Conservation (phyloP, 1,140 invertebrate genomes). For the Trachelipus rathkii region DNA sequence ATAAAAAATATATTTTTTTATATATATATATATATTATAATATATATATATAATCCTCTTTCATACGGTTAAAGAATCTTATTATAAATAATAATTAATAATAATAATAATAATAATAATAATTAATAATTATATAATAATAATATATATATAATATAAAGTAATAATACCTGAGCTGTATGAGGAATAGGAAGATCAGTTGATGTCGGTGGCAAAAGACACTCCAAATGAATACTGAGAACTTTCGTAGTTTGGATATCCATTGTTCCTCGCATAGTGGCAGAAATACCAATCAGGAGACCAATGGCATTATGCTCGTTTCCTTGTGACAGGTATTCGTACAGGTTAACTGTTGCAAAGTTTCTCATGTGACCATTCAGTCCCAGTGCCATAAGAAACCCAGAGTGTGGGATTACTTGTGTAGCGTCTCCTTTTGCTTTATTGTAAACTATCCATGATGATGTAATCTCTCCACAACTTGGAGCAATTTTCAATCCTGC, state of each 20-base stretch:
- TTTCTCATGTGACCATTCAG: conserved; percentile 86
- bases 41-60: too few species aligned
- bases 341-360: conserved; percentile 76
- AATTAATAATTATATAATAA: too few species aligned
- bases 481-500: conserved; percentile 77
- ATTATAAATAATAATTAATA: too few species aligned
- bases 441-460: conserved; percentile 90
- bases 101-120: too few species aligned
- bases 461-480: conserved; percentile 68
- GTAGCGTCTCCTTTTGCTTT: conserved; percentile 64
- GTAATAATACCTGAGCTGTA: conserved; percentile 70
- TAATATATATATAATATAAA: too few species aligned
- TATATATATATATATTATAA: too few species aligned
- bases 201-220: conserved; percentile 84
- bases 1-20: too few species aligned
- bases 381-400: conserved; percentile 89
- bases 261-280: conserved; percentile 70
- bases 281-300: conserved; percentile 72
- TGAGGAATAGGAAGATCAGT: conserved; percentile 90
- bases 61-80: too few species aligned
- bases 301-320: conserved; percentile 89
- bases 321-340: conserved; percentile 73
- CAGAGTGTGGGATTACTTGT: conserved; percentile 70
- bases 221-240: conserved; percentile 86
- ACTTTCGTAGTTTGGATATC: conserved; percentile 81